Base-by-base conservation (phyloP, 2,888 invertebrate genomes). In the Noctua pronuba region DNA sequence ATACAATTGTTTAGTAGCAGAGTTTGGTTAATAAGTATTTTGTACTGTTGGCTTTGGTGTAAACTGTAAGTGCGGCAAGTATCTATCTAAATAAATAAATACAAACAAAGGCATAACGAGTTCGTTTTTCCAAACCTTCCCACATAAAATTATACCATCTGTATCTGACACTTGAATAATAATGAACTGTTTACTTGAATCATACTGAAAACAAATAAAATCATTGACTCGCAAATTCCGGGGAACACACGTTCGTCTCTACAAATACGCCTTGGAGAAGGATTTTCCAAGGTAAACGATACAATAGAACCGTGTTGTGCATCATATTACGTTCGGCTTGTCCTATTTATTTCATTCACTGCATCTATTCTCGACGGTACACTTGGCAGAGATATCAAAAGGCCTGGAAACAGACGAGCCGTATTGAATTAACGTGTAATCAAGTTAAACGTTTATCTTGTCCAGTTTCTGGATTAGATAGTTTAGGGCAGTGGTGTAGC, bases 261-360 rank as follows among this genome's bases (percentile, higher is more conserved):
- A 41, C 67, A 73, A 52, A 80, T 75, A 76, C 62, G 55, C 62
- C 71, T 60, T n/a, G 52, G 62, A 52, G 58, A 75, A 73, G 74
- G 75, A 66, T 75, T 77, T 74, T 58, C 80, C 78, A 79, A 78
- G 75, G 78, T 75, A 86, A 85, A 75, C 58, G 41, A 66, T 77
- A 75, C 67, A 77, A 72, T 60, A 58, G 38, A 82, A 67, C 73
- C 8, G 72, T 75, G 72, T 58, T 44, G 76, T 70, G 60, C 72
- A 84, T 75, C 28, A 60, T 71, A 58, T 75, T 73, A 77, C 66
- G 76, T 77, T 86, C 76, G 28, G 75, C 71, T 84, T 79, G 87
- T 68, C 79, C 87, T 86, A 79, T 80, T 77, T 84, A 79, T 84
- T 83, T 77, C 80, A 85, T 86, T 86, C 79, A 87, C 75, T 79